phyloP scores from a whole-genome alignment of 2,797 vertebrate genomes.

The Cheirogaleus major region DNA sequence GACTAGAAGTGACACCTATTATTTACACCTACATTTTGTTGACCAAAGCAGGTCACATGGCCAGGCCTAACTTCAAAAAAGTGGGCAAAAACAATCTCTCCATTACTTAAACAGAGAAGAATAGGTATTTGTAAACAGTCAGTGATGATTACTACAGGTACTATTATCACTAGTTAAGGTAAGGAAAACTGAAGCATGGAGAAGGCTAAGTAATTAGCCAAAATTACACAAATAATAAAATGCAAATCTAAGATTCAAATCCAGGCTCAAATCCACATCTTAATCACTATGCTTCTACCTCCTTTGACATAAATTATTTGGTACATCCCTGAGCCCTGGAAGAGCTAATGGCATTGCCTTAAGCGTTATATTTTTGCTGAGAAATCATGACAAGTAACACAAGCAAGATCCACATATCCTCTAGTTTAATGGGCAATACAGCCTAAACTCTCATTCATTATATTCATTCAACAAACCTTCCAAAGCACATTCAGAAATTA shows the following conservation, averaged over 20 bases:
- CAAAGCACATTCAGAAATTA: slow-evolving; percentile 41
- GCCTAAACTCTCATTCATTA: not conserved
- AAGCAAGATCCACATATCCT: not conserved
- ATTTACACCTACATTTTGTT: not conserved
- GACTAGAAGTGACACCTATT: not conserved
- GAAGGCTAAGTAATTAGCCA: not conserved
- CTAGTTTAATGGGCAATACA: not conserved
- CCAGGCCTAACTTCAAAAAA: not conserved
- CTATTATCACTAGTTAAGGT: not conserved
- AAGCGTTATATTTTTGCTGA: not conserved
- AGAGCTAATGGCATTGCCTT: not conserved
- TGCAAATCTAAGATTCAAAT: not conserved
- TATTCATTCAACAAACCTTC: not conserved
- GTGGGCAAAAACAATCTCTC: not conserved
- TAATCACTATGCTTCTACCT: not conserved
- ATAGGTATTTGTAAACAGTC: not conserved
- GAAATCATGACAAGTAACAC: not conserved
- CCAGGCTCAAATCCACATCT: not conserved
- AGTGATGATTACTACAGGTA: not conserved
- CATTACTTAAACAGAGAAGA: not conserved
- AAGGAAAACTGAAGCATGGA: not conserved
- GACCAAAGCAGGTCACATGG: not conserved
- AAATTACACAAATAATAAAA: not conserved
- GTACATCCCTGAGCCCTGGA: slow-evolving; percentile 8
- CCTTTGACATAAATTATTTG: not conserved